Conservation (phyloP, 2,797 vertebrate genomes). For the Melanotaenia trifasciata region DNA sequence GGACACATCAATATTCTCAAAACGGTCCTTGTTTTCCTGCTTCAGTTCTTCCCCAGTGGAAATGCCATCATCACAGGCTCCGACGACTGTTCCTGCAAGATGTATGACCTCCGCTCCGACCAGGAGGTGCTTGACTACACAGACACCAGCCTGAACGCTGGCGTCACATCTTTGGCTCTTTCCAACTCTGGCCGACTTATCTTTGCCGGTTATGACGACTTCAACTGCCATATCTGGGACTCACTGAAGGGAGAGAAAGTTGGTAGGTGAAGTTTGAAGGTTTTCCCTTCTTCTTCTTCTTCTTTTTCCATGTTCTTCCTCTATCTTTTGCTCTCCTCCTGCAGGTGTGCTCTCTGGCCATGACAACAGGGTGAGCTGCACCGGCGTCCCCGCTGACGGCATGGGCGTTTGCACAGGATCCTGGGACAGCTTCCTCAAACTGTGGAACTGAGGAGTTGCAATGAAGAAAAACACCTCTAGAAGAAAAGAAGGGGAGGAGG, state of each 20-base stretch:
- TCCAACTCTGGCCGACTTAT: constrained; percentile 88
- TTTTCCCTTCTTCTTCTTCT: not conserved
- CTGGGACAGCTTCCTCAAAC: constrained; percentile 98
- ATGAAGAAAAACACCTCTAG: not conserved
- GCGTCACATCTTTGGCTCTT: constrained; percentile 82
- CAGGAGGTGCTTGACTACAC: constrained; percentile 81
- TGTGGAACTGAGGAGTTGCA: constrained; percentile 90
- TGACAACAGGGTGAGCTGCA: constrained; percentile 97
- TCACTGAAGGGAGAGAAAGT: constrained; percentile 84
- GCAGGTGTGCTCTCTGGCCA: constrained; percentile 91
- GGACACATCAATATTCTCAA: too few relatives aligned
- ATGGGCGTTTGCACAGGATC: constrained; percentile 97
- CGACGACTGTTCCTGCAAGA: constrained; percentile 92
- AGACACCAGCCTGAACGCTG: constrained; percentile 75
- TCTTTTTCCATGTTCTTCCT: too few relatives aligned
- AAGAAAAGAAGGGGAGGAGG: constrained; percentile 3
- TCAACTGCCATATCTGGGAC: constrained; percentile 99
- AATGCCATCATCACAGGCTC: constrained; percentile 92
- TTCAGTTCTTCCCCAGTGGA: constrained; percentile 89
- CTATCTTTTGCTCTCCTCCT: not conserved
- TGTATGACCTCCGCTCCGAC: constrained; percentile 89
- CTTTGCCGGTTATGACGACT: constrained; percentile 95
- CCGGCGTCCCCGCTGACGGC: constrained; percentile 91
- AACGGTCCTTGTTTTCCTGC: not conserved
- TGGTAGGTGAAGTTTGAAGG: constrained; percentile 64